These are phyloP conservation scores for Fissipunctia ypsillon DNA, from an alignment of 2,888 invertebrate genomes.

Conservation along the genomic window DNA sequence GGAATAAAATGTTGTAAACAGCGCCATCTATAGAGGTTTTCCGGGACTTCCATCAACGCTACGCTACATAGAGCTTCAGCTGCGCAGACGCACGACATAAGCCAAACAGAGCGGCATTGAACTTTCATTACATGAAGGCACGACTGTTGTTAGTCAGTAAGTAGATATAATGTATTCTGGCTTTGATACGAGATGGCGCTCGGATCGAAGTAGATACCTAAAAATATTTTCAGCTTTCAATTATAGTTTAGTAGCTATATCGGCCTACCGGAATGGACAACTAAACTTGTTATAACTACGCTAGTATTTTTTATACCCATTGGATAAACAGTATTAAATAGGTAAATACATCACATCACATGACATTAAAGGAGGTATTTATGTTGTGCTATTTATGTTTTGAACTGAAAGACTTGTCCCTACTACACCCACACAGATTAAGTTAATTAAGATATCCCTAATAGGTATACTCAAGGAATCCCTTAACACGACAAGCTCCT, in stretches of 20 bases:
- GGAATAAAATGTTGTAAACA: background rate
- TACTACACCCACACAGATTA: background rate
- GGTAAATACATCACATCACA: too few relatives aligned
- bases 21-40: constrained; percentile 34
- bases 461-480: constrained; percentile 8
- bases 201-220: background rate
- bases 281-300: background rate
- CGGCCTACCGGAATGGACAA: background rate
- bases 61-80: background rate
- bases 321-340: background rate
- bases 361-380: background rate
- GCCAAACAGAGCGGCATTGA: background rate
- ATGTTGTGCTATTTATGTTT: background rate
- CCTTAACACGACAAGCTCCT: background rate
- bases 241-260: background rate
- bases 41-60: background rate
- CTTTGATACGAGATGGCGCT: constrained; percentile 46
- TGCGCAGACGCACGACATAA: constrained; percentile 27
- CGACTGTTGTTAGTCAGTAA: background rate
- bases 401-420: background rate
- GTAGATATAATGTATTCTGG: background rate
- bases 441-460: background rate
- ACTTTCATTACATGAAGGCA: constrained; percentile 25
- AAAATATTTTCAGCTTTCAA: background rate
- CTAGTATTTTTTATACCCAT: background rate